phyloP scores from a whole-genome alignment of 2,888 invertebrate species.

The Andrena minutula region DNA sequence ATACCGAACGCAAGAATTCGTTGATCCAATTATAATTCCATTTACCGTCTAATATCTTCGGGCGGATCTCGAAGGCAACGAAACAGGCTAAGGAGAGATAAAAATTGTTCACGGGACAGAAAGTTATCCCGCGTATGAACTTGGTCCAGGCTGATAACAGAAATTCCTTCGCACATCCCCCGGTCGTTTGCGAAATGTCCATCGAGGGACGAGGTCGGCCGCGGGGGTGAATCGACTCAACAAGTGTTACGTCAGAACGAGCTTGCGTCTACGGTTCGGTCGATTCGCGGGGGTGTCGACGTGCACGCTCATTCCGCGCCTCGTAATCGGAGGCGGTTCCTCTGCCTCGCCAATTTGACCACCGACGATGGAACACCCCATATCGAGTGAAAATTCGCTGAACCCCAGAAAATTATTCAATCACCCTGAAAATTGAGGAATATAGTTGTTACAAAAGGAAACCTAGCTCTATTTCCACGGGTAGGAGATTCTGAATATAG shows the following conservation, averaged over 20 bases:
- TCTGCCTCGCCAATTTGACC: not conserved
- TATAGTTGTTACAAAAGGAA: no score
- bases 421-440: no score
- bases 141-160: slow-evolving; percentile 41
- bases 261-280: slow-evolving; percentile 70
- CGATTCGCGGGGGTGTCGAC: slow-evolving; percentile 65
- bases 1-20: no score
- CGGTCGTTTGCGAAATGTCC: slow-evolving; percentile 65
- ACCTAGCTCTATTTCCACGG: no score
- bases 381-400: not conserved
- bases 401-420: no score
- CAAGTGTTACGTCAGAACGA: slow-evolving; percentile 78
- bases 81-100: not conserved
- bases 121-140: slow-evolving; percentile 10
- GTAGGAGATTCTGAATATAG: no score
- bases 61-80: not conserved
- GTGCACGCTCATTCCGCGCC: slow-evolving; percentile 65
- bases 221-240: slow-evolving; percentile 73
- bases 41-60: not conserved
- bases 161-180: slow-evolving; percentile 54
- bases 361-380: not conserved
- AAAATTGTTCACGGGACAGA: not conserved
- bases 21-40: not conserved
- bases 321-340: slow-evolving; percentile 65
- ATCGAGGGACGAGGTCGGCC: slow-evolving; percentile 56